Evolutionary conservation across 2,888 invertebrate genomes (phyloP).

Genomic region (Schizaphis graminum): DNA sequence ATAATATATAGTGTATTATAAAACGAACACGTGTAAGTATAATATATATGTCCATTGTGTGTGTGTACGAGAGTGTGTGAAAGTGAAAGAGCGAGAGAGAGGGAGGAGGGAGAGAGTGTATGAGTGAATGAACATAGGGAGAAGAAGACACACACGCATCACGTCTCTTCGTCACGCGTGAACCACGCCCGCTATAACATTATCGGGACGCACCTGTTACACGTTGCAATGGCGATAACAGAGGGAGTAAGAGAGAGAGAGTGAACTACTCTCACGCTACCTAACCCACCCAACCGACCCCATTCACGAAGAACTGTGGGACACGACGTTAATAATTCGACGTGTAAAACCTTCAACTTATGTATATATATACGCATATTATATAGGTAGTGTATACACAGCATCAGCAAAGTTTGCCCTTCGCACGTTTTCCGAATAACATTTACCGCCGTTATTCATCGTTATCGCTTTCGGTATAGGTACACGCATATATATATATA

Average conservation of each 20-base stretch:
- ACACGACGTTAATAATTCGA: slow-evolving; percentile 55
- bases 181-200: slow-evolving; percentile 4
- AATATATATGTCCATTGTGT: not conserved
- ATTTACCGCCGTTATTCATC: slow-evolving; percentile 58
- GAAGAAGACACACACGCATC: slow-evolving; percentile 5
- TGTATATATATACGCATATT: not conserved
- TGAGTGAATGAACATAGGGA: not conserved
- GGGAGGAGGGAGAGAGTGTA: not conserved
- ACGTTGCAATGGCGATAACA: not conserved
- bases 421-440: slow-evolving; percentile 63
- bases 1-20: not conserved
- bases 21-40: not conserved
- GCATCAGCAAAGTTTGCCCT: slow-evolving; percentile 53
- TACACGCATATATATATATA: not conserved
- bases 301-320: slow-evolving; percentile 15
- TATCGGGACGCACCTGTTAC: slow-evolving; percentile 38
- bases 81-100: not conserved
- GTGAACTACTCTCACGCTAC: not conserved
- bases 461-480: slow-evolving; percentile 53
- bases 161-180: not conserved
- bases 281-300: not conserved
- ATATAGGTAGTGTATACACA: not conserved
- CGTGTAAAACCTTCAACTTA: slow-evolving; percentile 50
- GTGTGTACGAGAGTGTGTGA: not conserved
- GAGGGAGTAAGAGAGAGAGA: not conserved